These are phyloP conservation scores for Calameuta pallipes DNA, from an alignment of 2,888 invertebrate species.

Conservation along the genomic window DNA sequence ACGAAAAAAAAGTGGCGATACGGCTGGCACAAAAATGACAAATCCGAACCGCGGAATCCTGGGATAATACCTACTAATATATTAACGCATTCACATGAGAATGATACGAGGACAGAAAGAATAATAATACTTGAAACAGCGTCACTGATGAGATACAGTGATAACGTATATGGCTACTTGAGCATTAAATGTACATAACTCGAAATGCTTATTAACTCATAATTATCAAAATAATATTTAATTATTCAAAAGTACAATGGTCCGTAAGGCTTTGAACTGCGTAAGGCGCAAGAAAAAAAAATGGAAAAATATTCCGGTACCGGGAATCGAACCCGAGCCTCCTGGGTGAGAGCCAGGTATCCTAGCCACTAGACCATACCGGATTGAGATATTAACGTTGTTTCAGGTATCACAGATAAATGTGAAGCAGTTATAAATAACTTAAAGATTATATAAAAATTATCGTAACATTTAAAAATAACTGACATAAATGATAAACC, in stretches of 20 bases:
- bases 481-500: background rate
- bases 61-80: background rate
- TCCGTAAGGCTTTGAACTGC: background rate
- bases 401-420: too few species aligned
- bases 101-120: background rate
- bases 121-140: background rate
- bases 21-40: conserved; percentile 10
- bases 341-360: conserved; percentile 74
- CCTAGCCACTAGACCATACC: conserved; percentile 73
- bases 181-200: background rate
- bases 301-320: conserved; percentile 40
- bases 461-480: too few species aligned
- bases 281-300: background rate
- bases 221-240: background rate
- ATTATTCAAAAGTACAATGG: background rate
- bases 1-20: conserved; percentile 46
- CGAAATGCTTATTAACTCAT: too few species aligned
- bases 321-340: conserved; percentile 73
- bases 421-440: too few species aligned
- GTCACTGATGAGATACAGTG: background rate
- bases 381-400: background rate
- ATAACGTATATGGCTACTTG: background rate
- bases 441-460: too few species aligned
- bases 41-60: background rate
- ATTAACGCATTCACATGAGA: background rate